Base-by-base conservation (phyloP, 2,113 vertebrate species). In the Brevimyrus niger region DNA sequence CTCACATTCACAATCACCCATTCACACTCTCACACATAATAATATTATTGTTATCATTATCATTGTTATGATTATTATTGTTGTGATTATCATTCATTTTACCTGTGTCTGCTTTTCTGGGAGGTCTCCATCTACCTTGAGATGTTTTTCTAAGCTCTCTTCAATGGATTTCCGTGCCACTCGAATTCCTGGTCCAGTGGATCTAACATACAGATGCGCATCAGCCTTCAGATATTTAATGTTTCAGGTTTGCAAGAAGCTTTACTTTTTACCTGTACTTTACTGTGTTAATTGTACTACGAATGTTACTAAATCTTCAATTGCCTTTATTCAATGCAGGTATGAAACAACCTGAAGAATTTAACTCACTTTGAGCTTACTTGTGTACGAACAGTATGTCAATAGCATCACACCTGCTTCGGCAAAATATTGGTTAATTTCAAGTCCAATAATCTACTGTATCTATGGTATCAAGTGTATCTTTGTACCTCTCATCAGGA, bases 401-500 rank as follows among this genome's bases (percentile, higher is more conserved):
- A 38, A n/a, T 38, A 76, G 69, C 31, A 35, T 76, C 69, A 76
- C 13, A 76, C 13, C 31, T 42, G 69, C 9, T 31, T 31, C 0
- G 13, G 31, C 4, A 73, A 38, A 15, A 23, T 47, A 21, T 46
- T 84, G 17, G 38, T 46, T 46, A 84, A 19, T 82, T 82, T 82
- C 44, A 38, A 80, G 35, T 42, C 4, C 13, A 44, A 44, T 44
- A 42, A 19, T 42, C 3, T 80, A 42, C 31, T 82, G 35, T 44
- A 44, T 23, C 21, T 84, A 46, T 84, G 80, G 17, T 47, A 47
- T 83, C 0, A 42, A 46, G 31, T 23, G 42, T 1, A 13, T n/a
- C 17, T 27, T n/a, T 23, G 50, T 90, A 90, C 95, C 95, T 95
- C 46, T 94, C 91, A 88, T 95, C 94, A 51, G 1, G 88, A 47